phyloP scores from a whole-genome alignment of 2,113 vertebrate genomes.

The Ptyas mucosa region DNA sequence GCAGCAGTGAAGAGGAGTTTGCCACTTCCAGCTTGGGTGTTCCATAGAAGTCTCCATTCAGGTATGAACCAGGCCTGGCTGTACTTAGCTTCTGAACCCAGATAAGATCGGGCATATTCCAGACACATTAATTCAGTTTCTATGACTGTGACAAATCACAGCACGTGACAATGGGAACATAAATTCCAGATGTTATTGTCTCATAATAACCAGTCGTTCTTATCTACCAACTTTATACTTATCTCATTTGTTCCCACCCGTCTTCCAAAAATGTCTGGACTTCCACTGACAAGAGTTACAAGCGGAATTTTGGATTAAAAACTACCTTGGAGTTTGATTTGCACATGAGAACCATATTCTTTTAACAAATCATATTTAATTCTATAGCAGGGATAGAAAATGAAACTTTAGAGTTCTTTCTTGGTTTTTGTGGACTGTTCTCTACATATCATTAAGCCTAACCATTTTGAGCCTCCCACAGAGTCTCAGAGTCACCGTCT shows the following conservation, averaged over 20 bases:
- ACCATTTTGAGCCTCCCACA: constrained; percentile 17
- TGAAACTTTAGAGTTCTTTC: constrained; percentile 4
- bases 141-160: background rate
- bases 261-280: background rate
- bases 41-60: background rate
- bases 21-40: background rate
- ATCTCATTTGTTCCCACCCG: background rate
- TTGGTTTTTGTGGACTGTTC: constrained; percentile 28
- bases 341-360: background rate
- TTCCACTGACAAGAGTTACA: background rate
- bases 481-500: constrained; percentile 2
- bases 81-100: background rate
- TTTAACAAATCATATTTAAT: background rate
- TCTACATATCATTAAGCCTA: constrained; percentile 30
- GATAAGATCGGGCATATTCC: background rate
- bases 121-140: background rate
- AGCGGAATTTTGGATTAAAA: background rate
- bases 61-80: background rate
- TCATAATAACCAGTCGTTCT: background rate
- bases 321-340: background rate
- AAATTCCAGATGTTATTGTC: background rate
- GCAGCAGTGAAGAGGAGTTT: background rate
- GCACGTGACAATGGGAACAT: background rate
- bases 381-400: constrained; percentile 27
- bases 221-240: background rate